A percentile compares a stretch with the other conserved stretches of the same genome.
phyloP scores from a whole-genome alignment of 1,140 invertebrate genomes.

The Rhopalosiphum maidis region DNA sequence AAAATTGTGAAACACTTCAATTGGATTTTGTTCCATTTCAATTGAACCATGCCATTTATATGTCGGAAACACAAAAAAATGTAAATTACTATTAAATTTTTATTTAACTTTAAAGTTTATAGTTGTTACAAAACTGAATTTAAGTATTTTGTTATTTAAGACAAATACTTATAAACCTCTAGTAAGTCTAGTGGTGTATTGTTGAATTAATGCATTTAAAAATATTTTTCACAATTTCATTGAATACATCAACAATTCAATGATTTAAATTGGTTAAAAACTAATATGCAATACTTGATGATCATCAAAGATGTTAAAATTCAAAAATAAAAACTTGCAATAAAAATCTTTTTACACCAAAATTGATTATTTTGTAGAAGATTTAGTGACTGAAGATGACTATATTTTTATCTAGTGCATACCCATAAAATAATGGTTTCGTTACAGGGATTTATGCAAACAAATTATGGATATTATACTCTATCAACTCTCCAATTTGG shows the following conservation, averaged over 20 bases:
- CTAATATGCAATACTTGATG: not conserved
- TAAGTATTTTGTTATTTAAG: not conserved
- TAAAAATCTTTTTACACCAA: not conserved
- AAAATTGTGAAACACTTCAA: constrained; percentile 28
- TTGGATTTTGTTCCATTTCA: constrained; percentile 38
- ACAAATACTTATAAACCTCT: not conserved
- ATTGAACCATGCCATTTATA: constrained; percentile 28
- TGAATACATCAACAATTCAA: not conserved
- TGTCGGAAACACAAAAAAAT: not conserved
- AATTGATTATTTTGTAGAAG: not conserved
- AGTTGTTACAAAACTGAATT: not conserved
- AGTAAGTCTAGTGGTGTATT: not conserved
- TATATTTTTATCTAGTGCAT: not conserved
- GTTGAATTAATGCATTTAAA: not conserved
- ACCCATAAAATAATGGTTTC: not conserved
- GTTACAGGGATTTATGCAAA: not conserved
- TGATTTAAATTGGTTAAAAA: not conserved
- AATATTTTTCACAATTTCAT: not conserved
- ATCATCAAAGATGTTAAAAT: not conserved
- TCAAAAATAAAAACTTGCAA: not conserved
- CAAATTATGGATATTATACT: not conserved
- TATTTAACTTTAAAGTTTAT: not conserved
- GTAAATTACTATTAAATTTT: not conserved
- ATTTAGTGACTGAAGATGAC: not conserved
- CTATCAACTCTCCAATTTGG: not conserved